Evolutionary conservation across 2,797 vertebrate genomes (phyloP), one percentile per base, ranked within the genome.

Genomic region (Anolis apletophallus): DNA sequence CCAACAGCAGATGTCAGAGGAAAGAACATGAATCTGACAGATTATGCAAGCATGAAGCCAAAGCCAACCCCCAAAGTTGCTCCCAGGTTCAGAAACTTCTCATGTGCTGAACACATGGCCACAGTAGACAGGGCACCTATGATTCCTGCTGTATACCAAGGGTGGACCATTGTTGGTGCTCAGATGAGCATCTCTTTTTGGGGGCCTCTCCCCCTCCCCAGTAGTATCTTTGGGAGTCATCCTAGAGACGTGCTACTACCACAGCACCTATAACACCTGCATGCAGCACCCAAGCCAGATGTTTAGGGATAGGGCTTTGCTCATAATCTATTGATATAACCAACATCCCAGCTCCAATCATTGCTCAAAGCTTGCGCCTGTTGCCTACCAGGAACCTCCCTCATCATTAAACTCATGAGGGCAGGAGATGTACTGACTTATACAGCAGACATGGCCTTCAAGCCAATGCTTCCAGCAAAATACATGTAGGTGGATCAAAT

Each of bases 401-500:
- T 46, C 46, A 46, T 46, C 46, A 46, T 7, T 46, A 1, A 46
- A 46, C 46, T 46, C 97, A 99, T 97, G 12, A 99, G 96, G 11
- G 95, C 97, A 0, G 98, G 98, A 32, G 97, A 96, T 90, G 98
- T 97, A 95, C 97, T 98, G 74, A 99, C 97, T 23, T 97, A 97
- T 36, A 98, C 92, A 57, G 98, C 98, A 13, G 98, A 99, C 90
- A 99, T 91, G 17, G 98, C 98, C 0, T 98, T 99, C 87, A 99
- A 36, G 46, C 98, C 97, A 91, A 99, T 85, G 72, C 98, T 99
- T 89, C 98, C 98, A 1, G 97, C 97, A 82, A 99, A 98, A 92
- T 99, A 99, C 98, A 98, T 97, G 91, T 99, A 99, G 0, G 99
- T 99, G 88, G 98, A 97, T 71, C 96, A 98, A 93, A 99, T 99